Percentiles rank a stretch among this genome's conserved stretches.
Conservation (phyloP, 2,113 vertebrate species). For the Cettia cetti region DNA sequence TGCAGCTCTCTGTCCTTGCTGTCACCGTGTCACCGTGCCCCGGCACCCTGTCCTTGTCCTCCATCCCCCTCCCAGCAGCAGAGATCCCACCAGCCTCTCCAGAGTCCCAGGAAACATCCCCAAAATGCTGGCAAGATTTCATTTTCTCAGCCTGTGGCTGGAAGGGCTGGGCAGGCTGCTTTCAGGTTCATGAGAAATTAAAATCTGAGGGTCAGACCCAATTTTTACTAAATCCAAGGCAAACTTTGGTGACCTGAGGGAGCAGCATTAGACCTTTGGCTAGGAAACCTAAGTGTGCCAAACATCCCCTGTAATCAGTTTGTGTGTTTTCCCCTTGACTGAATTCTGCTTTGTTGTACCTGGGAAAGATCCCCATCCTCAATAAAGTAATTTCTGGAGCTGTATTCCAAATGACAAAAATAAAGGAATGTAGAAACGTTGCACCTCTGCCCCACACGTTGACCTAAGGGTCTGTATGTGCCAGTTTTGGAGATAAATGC, state of each 20-base stretch:
- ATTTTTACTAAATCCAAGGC: neutral
- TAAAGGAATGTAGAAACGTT: neutral
- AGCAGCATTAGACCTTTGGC: neutral
- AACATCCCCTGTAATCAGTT: too few relatives aligned
- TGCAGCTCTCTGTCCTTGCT: neutral
- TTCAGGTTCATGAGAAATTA: neutral
- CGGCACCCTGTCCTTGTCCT: neutral
- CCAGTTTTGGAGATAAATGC: neutral
- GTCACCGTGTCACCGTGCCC: accelerated
- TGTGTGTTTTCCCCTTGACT: neutral
- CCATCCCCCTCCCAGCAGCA: neutral
- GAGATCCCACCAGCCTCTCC: neutral
- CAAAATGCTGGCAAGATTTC: accelerated
- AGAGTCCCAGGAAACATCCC: neutral
- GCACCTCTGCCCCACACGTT: accelerated
- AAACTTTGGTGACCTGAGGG: neutral
- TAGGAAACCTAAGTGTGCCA: neutral
- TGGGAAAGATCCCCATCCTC: neutral
- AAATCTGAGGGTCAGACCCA: neutral
- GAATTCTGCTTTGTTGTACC: neutral
- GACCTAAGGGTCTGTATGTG: accelerated
- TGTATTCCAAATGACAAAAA: accelerated
- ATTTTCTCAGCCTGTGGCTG: neutral
- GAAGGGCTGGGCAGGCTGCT: neutral
- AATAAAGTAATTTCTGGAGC: neutral